These are phyloP conservation scores for Xiphophorus couchianus DNA, from an alignment of 2,113 vertebrate genomes.

Conservation along the genomic window DNA sequence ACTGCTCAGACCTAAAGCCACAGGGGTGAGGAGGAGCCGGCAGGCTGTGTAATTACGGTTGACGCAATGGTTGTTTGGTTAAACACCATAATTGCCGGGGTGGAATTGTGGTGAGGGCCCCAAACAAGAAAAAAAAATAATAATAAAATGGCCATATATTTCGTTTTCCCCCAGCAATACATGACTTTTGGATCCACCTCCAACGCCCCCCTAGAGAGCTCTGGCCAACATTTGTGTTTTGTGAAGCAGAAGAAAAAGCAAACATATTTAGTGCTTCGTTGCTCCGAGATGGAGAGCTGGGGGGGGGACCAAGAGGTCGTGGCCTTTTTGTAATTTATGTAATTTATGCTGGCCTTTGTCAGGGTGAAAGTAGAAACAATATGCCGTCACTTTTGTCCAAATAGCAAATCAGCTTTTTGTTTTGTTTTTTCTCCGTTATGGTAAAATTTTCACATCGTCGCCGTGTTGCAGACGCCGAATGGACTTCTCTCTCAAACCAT, in stretches of 20 bases:
- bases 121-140: constrained; percentile 43
- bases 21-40: constrained; percentile 46
- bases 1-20: constrained; percentile 19
- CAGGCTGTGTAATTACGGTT: constrained; percentile 62
- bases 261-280: constrained; percentile 23
- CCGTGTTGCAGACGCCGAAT: not conserved
- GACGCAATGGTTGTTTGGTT: constrained; percentile 61
- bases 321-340: not conserved
- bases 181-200: constrained; percentile 26
- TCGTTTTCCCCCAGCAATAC: constrained; percentile 34
- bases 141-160: constrained; percentile 32
- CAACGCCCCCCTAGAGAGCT: not conserved
- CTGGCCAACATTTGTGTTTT: constrained; percentile 30
- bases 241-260: constrained; percentile 22
- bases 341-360: constrained; percentile 20
- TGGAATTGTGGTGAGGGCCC: constrained; percentile 55
- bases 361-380: constrained; percentile 10
- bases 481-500: not conserved
- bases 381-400: constrained; percentile 10
- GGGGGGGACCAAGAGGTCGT: not conserved
- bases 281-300: not conserved
- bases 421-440: constrained; percentile 9
- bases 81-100: constrained; percentile 61
- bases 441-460: constrained; percentile 2
- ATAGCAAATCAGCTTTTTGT: constrained; percentile 20